These are phyloP conservation scores for Lysandra bellargus DNA, from an alignment of 2,888 invertebrate genomes.

Conservation along the genomic window DNA sequence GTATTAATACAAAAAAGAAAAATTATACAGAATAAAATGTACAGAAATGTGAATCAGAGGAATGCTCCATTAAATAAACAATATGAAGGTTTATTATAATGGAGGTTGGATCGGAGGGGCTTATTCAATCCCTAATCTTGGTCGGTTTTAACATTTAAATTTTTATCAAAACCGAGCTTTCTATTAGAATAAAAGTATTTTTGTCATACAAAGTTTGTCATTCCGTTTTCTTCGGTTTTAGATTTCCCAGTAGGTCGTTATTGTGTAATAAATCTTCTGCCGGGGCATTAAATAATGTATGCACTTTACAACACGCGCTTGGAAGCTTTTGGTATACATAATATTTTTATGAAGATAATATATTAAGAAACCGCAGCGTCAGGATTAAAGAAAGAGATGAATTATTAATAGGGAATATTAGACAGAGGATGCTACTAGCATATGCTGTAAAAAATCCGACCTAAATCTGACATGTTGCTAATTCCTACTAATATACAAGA, in stretches of 20 bases:
- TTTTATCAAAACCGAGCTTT: background rate
- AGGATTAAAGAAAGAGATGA: background rate
- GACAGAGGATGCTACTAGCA: too few species aligned
- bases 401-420: too few species aligned
- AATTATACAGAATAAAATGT: background rate
- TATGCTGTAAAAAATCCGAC: too few species aligned
- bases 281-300: background rate
- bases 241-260: background rate
- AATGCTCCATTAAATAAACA: background rate
- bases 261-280: background rate
- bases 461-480: too few species aligned
- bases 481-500: too few species aligned
- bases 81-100: slow-evolving; percentile 3
- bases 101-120: background rate
- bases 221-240: background rate
- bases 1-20: background rate
- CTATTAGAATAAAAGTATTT: background rate
- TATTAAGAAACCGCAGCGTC: background rate
- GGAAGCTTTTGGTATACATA: background rate
- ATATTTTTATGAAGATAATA: background rate
- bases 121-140: background rate
- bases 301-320: background rate
- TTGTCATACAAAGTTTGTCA: background rate
- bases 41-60: background rate
- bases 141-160: background rate